These are phyloP conservation scores for Drosophila bunnanda DNA, from an alignment of 2,888 invertebrate species.

Conservation along the genomic window DNA sequence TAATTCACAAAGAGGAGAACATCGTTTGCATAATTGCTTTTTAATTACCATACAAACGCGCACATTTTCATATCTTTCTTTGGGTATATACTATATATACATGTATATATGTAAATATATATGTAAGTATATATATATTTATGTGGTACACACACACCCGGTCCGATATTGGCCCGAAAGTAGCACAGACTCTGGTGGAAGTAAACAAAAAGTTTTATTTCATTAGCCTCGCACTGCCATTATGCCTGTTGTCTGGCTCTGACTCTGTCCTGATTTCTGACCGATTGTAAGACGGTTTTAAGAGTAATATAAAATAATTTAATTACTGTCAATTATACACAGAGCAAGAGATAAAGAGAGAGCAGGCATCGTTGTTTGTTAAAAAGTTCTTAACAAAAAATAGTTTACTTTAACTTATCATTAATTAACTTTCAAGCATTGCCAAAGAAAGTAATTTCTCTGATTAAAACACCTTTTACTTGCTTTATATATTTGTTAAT, in stretches of 20 bases:
- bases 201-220: conserved; percentile 58
- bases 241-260: conserved; percentile 6
- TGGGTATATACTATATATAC: not conserved
- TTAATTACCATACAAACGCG: conserved; percentile 54
- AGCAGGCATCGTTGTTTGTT: too few relatives aligned
- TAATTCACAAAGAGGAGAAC: conserved; percentile 35
- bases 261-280: not conserved
- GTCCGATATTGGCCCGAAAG: conserved; percentile 24
- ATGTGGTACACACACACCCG: too few relatives aligned
- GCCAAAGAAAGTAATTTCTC: too few relatives aligned
- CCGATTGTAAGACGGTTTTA: not conserved
- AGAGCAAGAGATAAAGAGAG: too few relatives aligned
- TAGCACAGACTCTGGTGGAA: conserved; percentile 49
- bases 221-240: conserved; percentile 32
- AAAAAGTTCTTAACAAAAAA: too few relatives aligned
- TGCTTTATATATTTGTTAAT: too few relatives aligned
- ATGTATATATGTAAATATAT: not conserved
- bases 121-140: too few relatives aligned
- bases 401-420: too few relatives aligned
- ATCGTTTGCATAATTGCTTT: conserved; percentile 70
- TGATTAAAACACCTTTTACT: too few relatives aligned
- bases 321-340: conserved; percentile 2
- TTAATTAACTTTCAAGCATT: too few relatives aligned
- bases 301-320: not conserved
- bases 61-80: conserved; percentile 9